phyloP scores from a whole-genome alignment of 2,797 vertebrate species.

The Potorous gilbertii region DNA sequence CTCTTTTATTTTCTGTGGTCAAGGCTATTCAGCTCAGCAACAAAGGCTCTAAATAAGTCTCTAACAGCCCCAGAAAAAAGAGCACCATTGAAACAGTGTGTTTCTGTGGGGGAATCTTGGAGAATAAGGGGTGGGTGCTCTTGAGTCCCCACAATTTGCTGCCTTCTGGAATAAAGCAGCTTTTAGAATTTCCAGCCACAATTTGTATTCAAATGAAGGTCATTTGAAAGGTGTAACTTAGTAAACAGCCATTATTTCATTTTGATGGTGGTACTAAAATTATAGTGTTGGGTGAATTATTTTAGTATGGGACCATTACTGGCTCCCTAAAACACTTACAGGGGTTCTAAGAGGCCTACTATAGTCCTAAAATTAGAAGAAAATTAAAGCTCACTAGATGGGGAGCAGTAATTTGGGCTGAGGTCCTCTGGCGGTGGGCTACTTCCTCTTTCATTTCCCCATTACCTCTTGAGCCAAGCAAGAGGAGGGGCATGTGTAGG shows the following conservation, averaged over 20 bases:
- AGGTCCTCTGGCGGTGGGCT: not conserved
- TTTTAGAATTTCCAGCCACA: constrained; percentile 83
- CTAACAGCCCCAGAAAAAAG: constrained; percentile 28
- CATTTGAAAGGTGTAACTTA: constrained; percentile 89
- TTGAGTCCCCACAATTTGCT: constrained; percentile 75
- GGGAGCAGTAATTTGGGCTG: constrained; percentile 26
- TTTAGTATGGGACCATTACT: constrained; percentile 88
- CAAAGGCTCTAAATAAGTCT: not conserved
- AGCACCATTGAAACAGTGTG: not conserved
- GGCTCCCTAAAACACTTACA: constrained; percentile 87
- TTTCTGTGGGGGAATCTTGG: constrained; percentile 57
- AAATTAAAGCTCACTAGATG: constrained; percentile 84
- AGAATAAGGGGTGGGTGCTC: constrained; percentile 60
- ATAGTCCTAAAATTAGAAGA: constrained; percentile 86
- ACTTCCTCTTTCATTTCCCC: not conserved
- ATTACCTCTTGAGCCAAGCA: not conserved
- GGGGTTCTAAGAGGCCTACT: constrained; percentile 82
- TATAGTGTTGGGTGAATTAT: constrained; percentile 91
- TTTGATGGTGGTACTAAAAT: constrained; percentile 91
- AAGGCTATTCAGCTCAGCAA: fast-evolving
- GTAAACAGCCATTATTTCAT: constrained; percentile 91
- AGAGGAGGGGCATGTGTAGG: not conserved
- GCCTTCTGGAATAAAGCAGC: constrained; percentile 82
- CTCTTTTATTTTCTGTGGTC: not conserved
- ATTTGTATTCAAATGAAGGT: constrained; percentile 91